Percentiles rank a stretch among this genome's conserved stretches.
phyloP scores from a whole-genome alignment of 1,140 invertebrate species.

The Stegodyphus dumicola region DNA sequence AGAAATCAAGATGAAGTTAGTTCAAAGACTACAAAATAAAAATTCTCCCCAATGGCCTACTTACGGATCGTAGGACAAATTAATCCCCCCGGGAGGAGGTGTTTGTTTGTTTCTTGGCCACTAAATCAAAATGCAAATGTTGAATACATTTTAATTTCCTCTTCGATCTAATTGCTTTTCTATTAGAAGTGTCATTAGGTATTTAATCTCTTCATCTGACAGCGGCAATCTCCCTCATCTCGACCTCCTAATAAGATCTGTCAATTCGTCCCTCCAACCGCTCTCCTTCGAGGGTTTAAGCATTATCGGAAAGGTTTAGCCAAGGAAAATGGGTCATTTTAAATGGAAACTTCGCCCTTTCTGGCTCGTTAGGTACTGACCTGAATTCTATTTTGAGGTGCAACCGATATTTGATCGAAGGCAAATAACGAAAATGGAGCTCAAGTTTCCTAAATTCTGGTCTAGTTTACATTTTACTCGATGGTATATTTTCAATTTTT shows the following conservation, averaged over 20 bases:
- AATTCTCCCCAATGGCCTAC: conserved; percentile 41
- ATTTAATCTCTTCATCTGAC: conserved; percentile 47
- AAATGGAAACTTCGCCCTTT: too few species aligned
- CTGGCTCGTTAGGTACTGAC: too few species aligned
- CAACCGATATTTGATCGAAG: too few species aligned
- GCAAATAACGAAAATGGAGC: too few species aligned
- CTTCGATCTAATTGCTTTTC: conserved; percentile 56
- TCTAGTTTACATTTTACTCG: too few species aligned
- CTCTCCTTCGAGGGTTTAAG: neutral
- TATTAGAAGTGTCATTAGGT: conserved; percentile 49
- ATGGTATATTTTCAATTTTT: too few species aligned
- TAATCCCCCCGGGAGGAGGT: conserved; percentile 5
- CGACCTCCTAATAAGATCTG: conserved; percentile 28
- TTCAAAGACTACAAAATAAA: conserved; percentile 18
- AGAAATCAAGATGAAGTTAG: conserved; percentile 31
- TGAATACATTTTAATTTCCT: conserved; percentile 53
- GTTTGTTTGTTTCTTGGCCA: conserved; percentile 47
- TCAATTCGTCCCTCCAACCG: neutral
- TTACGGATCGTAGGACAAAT: conserved; percentile 22
- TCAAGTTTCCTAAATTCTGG: too few species aligned
- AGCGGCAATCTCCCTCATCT: conserved; percentile 5
- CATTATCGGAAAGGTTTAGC: neutral
- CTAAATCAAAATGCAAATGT: conserved; percentile 53
- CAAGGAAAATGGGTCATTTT: neutral
- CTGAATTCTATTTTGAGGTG: too few species aligned